phyloP scores from a whole-genome alignment of 2,113 vertebrate species.

The Peromyscus maniculatus region DNA sequence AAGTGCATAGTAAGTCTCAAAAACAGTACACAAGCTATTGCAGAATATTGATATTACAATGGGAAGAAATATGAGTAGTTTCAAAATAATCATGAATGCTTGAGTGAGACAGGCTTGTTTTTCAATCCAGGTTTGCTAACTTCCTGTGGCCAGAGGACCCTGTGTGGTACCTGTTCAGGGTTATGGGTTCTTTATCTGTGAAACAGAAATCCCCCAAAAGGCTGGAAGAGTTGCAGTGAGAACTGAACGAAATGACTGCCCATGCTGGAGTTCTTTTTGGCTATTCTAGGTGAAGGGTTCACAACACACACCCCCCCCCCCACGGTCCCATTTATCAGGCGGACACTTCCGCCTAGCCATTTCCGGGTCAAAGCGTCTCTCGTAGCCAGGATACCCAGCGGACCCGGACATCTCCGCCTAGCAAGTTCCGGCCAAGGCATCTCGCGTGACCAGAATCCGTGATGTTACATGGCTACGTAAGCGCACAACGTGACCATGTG shows the following conservation, averaged over 20 bases:
- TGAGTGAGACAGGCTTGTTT: neutral
- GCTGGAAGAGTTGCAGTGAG: neutral
- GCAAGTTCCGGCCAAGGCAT: no score
- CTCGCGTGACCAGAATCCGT: no score
- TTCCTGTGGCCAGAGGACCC: neutral
- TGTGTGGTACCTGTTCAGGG: neutral
- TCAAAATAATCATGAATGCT: neutral
- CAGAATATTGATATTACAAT: neutral
- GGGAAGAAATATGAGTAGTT: neutral
- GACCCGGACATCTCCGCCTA: no score
- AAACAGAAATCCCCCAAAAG: neutral
- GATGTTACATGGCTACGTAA: no score
- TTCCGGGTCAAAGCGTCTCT: no score
- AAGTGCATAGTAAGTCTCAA: neutral
- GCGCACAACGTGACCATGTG: no score
- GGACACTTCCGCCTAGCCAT: no score
- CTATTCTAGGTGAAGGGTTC: no score
- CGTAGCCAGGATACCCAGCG: no score
- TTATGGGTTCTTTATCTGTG: neutral
- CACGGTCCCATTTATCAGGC: no score
- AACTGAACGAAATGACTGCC: neutral
- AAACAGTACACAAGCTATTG: neutral
- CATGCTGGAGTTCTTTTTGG: no score
- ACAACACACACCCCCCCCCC: no score
- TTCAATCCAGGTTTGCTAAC: neutral